Evolutionary conservation across 2,797 vertebrate genomes (phyloP).

Genomic region (Gadopsis marmoratus): DNA sequence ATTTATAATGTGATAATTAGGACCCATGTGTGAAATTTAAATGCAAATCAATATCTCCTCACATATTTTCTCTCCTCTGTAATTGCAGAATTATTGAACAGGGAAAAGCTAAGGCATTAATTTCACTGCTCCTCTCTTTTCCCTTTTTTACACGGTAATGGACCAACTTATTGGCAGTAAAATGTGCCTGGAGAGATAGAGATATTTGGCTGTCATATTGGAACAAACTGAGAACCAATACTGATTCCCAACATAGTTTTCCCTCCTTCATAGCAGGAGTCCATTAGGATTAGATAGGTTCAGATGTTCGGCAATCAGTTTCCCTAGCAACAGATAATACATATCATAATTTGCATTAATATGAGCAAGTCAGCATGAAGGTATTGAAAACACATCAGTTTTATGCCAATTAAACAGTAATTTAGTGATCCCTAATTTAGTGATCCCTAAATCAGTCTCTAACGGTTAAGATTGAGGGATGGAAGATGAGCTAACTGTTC

Average conservation of each 20-base stretch:
- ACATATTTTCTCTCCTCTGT: conserved; percentile 51
- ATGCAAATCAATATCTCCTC: conserved; percentile 74
- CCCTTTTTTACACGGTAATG: conserved; percentile 23
- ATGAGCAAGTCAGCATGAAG: too few species aligned
- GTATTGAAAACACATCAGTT: too few species aligned
- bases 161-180: conserved; percentile 37
- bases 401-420: too few species aligned
- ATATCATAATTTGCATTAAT: too few species aligned
- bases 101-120: conserved; percentile 36
- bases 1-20: conserved; percentile 72
- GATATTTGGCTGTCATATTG: conserved; percentile 48
- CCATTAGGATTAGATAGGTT: conserved; percentile 51
- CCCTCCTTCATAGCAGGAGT: conserved; percentile 44
- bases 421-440: too few species aligned
- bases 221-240: conserved; percentile 60
- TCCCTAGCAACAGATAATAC: conserved; percentile 47
- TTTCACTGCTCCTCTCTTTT: conserved; percentile 33
- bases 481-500: too few species aligned
- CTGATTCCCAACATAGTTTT: conserved; percentile 43
- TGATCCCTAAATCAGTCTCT: too few species aligned
- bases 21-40: conserved; percentile 69
- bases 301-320: conserved; percentile 51
- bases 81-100: conserved; percentile 52
- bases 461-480: too few species aligned
- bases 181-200: conserved; percentile 36